phyloP scores from a whole-genome alignment of 2,797 vertebrate species.

The Ctenopoma multispine region DNA sequence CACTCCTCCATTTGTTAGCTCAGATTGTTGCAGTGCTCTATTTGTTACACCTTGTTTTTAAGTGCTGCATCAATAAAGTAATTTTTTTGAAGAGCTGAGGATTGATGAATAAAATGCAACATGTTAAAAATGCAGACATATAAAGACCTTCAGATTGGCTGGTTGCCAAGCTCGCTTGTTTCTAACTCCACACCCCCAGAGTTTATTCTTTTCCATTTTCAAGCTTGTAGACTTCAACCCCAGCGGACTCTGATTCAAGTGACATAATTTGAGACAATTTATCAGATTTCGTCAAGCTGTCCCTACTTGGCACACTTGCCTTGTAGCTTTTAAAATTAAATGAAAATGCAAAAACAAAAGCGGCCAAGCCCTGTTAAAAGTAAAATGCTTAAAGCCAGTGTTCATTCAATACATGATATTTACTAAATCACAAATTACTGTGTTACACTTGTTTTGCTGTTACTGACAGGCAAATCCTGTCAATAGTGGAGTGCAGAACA shows the following conservation, averaged over 20 bases:
- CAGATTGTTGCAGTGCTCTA: background rate
- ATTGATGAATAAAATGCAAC: background rate
- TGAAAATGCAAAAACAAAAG: conserved; percentile 13
- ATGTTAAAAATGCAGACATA: background rate
- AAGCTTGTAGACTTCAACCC: background rate
- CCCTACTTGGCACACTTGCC: background rate
- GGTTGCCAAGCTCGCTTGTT: background rate
- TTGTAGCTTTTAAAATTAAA: conserved; percentile 17
- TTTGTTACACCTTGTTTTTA: background rate
- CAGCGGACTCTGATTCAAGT: background rate
- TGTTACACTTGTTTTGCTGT: conserved; percentile 37
- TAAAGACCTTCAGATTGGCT: background rate
- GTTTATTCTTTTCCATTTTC: background rate
- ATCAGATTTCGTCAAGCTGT: background rate
- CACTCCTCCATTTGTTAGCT: background rate
- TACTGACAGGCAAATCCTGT: conserved; percentile 36
- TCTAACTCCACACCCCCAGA: background rate
- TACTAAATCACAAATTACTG: conserved; percentile 13
- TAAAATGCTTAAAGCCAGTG: conserved; percentile 9
- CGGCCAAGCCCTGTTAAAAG: background rate
- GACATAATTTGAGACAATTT: background rate
- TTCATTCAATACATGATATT: conserved; percentile 35
- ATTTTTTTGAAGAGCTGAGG: background rate
- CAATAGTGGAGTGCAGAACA: conserved; percentile 30
- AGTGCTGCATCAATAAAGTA: background rate